A percentile compares a stretch with the other conserved stretches of the same genome.
Evolutionary conservation across 1,140 invertebrate genomes (phyloP).

Genomic region (Lucilia sericata): DNA sequence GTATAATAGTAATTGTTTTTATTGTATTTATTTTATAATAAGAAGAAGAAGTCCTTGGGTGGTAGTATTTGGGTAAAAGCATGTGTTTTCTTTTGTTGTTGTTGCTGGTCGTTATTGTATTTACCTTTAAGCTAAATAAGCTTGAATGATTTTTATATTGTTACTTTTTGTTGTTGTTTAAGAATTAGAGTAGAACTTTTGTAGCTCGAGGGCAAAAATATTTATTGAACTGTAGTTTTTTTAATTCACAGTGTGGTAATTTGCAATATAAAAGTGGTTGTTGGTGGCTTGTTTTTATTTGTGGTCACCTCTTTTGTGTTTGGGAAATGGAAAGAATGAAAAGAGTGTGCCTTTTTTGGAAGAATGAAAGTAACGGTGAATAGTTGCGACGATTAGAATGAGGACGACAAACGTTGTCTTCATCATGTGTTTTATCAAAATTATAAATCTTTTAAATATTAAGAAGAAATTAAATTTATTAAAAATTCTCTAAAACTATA

Average conservation of each 20-base stretch:
- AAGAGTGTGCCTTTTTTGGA: neutral
- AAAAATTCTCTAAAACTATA: too few species aligned
- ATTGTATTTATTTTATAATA: neutral
- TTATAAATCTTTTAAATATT: too few species aligned
- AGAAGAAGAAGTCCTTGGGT: conserved; percentile 18
- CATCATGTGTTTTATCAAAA: too few species aligned
- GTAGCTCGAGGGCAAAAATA: conserved; percentile 1
- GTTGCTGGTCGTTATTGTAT: neutral
- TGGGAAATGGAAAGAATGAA: neutral
- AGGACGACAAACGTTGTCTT: too few species aligned
- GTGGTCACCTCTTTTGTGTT: conserved; percentile 4
- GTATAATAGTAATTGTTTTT: neutral
- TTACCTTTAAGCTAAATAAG: conserved; percentile 65
- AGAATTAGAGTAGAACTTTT: neutral
- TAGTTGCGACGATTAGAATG: too few species aligned
- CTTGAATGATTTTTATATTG: conserved; percentile 62
- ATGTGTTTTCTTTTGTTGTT: conserved; percentile 51
- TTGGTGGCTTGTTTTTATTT: neutral
- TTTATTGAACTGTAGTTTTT: neutral
- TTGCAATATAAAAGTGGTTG: neutral
- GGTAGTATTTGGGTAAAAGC: neutral
- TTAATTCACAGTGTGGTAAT: neutral
- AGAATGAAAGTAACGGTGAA: too few species aligned
- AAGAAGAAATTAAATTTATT: too few species aligned
- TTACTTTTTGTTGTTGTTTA: conserved; percentile 24